Base-by-base conservation (phyloP, 2,797 vertebrate species). In the Xyrichtys novacula region DNA sequence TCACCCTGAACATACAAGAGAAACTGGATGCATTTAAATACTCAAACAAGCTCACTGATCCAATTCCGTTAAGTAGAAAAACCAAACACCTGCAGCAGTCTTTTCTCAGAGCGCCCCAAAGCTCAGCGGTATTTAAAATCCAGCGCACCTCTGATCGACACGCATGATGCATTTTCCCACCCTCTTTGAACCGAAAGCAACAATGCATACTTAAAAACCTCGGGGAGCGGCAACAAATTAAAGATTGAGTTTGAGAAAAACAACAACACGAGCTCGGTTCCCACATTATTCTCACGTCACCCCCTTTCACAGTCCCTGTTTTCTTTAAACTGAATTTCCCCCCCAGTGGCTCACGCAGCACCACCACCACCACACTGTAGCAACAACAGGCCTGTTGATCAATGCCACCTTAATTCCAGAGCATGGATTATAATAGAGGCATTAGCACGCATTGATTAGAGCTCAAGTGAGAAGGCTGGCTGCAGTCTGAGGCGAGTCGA, bases 371-470 rank as follows among this genome's bases (percentile, higher is more conserved):
- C 36, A 28, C 52, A 60, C 53, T 80, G 79, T 64, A 63, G 54
- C 63, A 67, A 73, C 68, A 40, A 29, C 26, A 69, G 81, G 65
- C 68, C 71, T 38, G 69, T 38, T 89, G 87, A 93, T 94, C 90
- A 92, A 93, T 93, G 80, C 54, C 38, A 63, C 64, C 79, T 92
- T 93, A 90, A 93, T 92, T 89, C 85, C 76, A 85, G 74, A 83
- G 76, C 84, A 89, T 84, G 85, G 88, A 88, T 90, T 92, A 92
- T 93, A 92, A 93, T 92, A 89, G 88, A 89, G 73, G 85, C 89
- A 92, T 93, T 90, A 92, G 84, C 49, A 17, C 46, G 19, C 71
- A 93, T 93, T 88, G 93, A 94, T 91, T 88, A 58, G 60, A 46
- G 75, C 76, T 88, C 74, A 48, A 42, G 52, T 19, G 60, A 81